A percentile compares a stretch with the other conserved stretches of the same genome.
phyloP scores from a whole-genome alignment of 2,888 invertebrate species.

The Trissolcus brochymenae region DNA sequence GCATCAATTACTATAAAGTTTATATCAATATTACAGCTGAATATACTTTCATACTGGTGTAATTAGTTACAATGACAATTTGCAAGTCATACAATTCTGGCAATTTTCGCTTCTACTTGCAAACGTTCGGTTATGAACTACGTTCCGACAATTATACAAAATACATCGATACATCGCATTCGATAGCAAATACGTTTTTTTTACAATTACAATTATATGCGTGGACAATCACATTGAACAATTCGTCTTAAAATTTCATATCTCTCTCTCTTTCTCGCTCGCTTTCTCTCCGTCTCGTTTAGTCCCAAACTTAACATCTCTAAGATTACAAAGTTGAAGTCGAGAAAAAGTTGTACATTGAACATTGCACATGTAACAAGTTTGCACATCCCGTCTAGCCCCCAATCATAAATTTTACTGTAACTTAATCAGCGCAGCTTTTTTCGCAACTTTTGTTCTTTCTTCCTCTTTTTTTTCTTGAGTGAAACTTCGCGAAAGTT shows the following conservation, averaged over 20 bases:
- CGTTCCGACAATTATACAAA: constrained; percentile 21
- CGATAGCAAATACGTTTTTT: constrained; percentile 17
- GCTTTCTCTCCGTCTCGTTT: too few species aligned
- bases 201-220: constrained; percentile 8
- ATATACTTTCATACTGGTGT: constrained; percentile 49
- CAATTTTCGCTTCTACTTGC: constrained; percentile 26
- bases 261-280: too few species aligned
- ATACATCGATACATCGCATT: constrained; percentile 31
- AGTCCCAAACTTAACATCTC: constrained; percentile 6
- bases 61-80: constrained; percentile 24
- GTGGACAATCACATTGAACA: constrained; percentile 14
- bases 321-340: not conserved
- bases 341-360: constrained; percentile 1
- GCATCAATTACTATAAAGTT: too few species aligned
- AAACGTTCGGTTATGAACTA: constrained; percentile 12
- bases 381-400: too few species aligned
- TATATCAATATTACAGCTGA: too few species aligned
- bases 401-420: too few species aligned
- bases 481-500: not conserved
- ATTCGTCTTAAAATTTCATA: not conserved
- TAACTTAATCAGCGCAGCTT: too few species aligned
- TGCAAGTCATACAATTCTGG: not conserved
- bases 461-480: not conserved
- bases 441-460: too few species aligned
- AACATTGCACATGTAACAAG: not conserved